phyloP scores from a whole-genome alignment of 2,113 vertebrate genomes.

The Lagenorhynchus albirostris region DNA sequence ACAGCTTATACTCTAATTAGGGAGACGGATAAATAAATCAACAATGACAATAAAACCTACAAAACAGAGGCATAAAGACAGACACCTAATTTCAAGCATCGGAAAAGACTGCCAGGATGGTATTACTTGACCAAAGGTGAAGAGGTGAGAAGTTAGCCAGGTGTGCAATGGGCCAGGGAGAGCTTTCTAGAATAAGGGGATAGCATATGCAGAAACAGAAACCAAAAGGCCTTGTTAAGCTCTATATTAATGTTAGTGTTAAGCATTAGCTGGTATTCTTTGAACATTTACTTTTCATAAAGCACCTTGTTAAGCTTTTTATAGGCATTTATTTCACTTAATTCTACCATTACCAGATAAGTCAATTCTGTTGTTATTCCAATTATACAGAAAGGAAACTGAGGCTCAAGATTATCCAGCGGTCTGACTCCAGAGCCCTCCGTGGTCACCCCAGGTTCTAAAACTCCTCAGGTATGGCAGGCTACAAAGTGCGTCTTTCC shows the following conservation, averaged over 20 bases:
- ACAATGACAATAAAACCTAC: slow-evolving; percentile 19
- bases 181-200: not conserved
- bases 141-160: not conserved
- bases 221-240: not conserved
- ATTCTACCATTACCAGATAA: not conserved
- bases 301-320: slow-evolving; percentile 2
- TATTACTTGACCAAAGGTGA: not conserved
- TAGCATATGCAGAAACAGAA: not conserved
- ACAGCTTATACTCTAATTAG: not conserved
- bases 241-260: not conserved
- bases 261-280: not conserved
- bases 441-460: not conserved
- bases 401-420: not conserved
- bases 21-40: slow-evolving; percentile 2
- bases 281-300: not conserved
- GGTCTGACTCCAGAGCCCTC: not conserved
- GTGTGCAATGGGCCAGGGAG: not conserved
- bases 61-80: not conserved
- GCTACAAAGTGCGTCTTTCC: not conserved
- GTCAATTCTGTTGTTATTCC: slow-evolving; percentile 9
- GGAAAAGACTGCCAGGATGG: not conserved
- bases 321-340: not conserved
- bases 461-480: not conserved
- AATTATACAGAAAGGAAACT: not conserved
- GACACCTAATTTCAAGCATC: slow-evolving; percentile 27